Evolutionary conservation across 2,888 invertebrate species (phyloP).

Genomic region (Caenorhabditis angaria): DNA sequence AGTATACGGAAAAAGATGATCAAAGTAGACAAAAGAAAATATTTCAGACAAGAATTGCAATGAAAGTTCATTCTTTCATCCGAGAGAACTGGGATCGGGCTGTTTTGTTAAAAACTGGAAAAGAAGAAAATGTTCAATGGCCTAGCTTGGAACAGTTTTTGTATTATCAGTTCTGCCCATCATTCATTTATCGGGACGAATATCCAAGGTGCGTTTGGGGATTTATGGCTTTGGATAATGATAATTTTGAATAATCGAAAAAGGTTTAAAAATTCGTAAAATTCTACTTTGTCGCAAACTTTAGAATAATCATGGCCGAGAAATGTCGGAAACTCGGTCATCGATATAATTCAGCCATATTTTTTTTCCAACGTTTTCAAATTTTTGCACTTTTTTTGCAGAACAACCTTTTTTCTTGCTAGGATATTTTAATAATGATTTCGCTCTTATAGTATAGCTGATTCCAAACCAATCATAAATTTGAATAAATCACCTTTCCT

Average conservation of each 20-base stretch:
- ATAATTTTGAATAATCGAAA: background rate
- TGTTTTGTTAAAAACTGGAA: slow-evolving; percentile 48
- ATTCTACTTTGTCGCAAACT: too few relatives aligned
- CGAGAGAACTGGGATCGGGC: slow-evolving; percentile 62
- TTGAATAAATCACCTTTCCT: too few relatives aligned
- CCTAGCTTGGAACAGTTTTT: slow-evolving; percentile 65
- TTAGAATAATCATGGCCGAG: too few relatives aligned
- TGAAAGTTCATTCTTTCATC: slow-evolving; percentile 70
- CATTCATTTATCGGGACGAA: slow-evolving; percentile 67
- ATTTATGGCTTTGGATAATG: background rate
- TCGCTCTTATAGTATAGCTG: too few relatives aligned
- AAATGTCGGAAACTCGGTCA: too few relatives aligned
- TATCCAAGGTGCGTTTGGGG: slow-evolving; percentile 58
- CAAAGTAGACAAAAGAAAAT: background rate
- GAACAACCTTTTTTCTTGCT: too few relatives aligned
- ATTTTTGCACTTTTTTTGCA: too few relatives aligned
- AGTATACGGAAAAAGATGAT: background rate
- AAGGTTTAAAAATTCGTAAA: too few relatives aligned
- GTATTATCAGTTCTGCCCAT: slow-evolving; percentile 69
- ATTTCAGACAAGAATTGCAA: slow-evolving; percentile 68
- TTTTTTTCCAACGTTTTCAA: too few relatives aligned
- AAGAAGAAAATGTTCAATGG: slow-evolving; percentile 31
- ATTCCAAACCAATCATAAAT: too few relatives aligned
- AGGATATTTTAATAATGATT: too few relatives aligned
- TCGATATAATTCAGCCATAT: too few relatives aligned